Base-by-base conservation (phyloP, 64 coral and sea anemone genomes). In the Hydrozoanthus tunicans region DNA sequence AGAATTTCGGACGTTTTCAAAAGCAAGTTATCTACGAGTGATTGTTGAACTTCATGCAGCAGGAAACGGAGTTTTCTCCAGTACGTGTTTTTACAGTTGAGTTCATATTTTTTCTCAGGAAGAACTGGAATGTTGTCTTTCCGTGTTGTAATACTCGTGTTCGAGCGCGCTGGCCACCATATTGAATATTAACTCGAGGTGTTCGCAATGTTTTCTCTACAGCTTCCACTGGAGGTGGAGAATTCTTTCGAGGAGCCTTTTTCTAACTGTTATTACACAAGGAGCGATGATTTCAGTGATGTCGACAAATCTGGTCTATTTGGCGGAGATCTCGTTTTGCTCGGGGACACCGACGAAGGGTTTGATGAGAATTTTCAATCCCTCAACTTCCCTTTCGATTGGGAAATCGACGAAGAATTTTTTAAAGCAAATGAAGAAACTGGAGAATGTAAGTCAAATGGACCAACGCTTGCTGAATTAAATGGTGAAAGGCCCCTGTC, bases 201-300 rank as follows among this genome's bases (percentile, higher is more conserved):
- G 66, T 80, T 90, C 62, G 9, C 10, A 58, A 61, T 91, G 70
- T 76, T 93, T 77, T 77, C 74, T 74, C 77, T 58, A 82, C 77
- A 96, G 95, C 90, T 94, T 94, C 89, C 95, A 70, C 59, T 94
- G 92, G 95, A 94, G 91, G 95, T 96, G 95, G 95, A 96, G 89
- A 91, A 79, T 86, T 89, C 89, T 63, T 96, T 93, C 66, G 92
- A 83, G 52, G 91, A 94, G n/a, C 73, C 79, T 57, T 94, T 94
- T 74, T 78, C 83, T 13, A 82, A 90, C 60, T 90, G 89, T 94
- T 94, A 89, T 64, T 90, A 79, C 64, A 83, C 79, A 56, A 90
- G 67, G 68, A 82, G 78, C 3, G 86, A 90, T 69, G 92, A 90
- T 5, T 83, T 83, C 14, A 82, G 56, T 56, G 79, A 81, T 65